Conservation (phyloP, 2,888 invertebrate species). For the Rhodophaea formosa region DNA sequence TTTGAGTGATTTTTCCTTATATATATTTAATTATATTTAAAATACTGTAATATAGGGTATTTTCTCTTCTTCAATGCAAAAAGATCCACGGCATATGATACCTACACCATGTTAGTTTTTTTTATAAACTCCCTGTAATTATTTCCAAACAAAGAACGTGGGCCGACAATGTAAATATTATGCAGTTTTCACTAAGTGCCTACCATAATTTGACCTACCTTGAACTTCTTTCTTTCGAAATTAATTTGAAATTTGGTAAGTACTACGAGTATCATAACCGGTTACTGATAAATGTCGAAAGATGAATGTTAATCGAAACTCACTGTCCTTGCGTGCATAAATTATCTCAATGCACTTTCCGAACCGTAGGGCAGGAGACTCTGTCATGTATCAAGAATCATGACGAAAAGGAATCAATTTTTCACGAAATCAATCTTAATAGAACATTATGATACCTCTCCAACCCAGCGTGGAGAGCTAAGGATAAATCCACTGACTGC, state of each 20-base stretch:
- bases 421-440: too few species aligned
- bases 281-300: slow-evolving; percentile 9
- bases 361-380: not conserved
- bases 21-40: too few species aligned
- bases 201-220: not conserved
- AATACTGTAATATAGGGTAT: too few species aligned
- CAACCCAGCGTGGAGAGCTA: too few species aligned
- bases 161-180: not conserved
- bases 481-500: too few species aligned
- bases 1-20: too few species aligned
- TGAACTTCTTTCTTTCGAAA: slow-evolving; percentile 2
- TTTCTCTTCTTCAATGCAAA: too few species aligned
- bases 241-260: not conserved
- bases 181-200: not conserved
- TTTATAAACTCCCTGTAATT: not conserved
- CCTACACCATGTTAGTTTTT: too few species aligned
- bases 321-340: slow-evolving; percentile 3
- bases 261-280: slow-evolving; percentile 6
- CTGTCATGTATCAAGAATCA: too few species aligned
- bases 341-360: slow-evolving; percentile 4
- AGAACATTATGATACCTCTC: too few species aligned
- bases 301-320: slow-evolving; percentile 5
- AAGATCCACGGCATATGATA: too few species aligned
- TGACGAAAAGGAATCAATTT: too few species aligned
- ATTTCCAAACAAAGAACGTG: not conserved